phyloP scores from a whole-genome alignment of 2,113 vertebrate species.

The Polypterus bichir region DNA sequence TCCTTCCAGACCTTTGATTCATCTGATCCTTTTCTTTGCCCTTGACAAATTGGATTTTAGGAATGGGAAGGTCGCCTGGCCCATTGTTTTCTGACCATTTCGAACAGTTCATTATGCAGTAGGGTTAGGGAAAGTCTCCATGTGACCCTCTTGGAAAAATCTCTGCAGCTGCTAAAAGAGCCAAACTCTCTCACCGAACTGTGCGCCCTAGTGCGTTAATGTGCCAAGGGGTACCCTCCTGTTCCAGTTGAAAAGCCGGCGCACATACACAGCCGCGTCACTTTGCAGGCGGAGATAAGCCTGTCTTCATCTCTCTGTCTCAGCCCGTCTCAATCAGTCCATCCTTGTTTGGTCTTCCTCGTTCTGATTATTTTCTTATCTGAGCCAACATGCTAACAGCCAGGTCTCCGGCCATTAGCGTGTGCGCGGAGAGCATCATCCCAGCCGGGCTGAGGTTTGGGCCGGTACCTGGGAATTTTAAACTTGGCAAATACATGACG shows the following conservation, averaged over 20 bases:
- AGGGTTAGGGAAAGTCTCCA: conserved; percentile 94
- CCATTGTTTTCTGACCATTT: conserved; percentile 94
- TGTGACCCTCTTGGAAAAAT: conserved; percentile 82
- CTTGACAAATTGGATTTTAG: conserved; percentile 99
- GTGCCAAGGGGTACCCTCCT: conserved; percentile 63
- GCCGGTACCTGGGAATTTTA: conserved; percentile 82
- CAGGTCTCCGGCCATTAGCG: conserved; percentile 67
- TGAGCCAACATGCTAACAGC: conserved; percentile 67
- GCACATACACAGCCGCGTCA: conserved; percentile 68
- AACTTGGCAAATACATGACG: conserved; percentile 89
- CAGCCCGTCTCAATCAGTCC: conserved; percentile 37
- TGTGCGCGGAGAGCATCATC: conserved; percentile 84
- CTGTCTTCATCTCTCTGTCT: conserved; percentile 53
- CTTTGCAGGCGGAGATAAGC: conserved; percentile 81
- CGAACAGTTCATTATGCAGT: conserved; percentile 87
- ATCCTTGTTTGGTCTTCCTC: conserved; percentile 41
- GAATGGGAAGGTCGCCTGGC: conserved; percentile 98
- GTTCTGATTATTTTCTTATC: conserved; percentile 55
- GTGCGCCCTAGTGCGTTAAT: conserved; percentile 53
- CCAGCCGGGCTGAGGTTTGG: conserved; percentile 85
- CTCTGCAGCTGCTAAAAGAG: conserved; percentile 78
- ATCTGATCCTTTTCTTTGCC: conserved; percentile 91
- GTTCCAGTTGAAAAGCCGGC: conserved; percentile 80
- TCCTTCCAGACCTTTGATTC: conserved; percentile 96
- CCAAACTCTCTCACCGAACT: conserved; percentile 85